A percentile compares a stretch with the other conserved stretches of the same genome.
phyloP scores from a whole-genome alignment of 2,797 vertebrate species.

The Orestias chungarensis region DNA sequence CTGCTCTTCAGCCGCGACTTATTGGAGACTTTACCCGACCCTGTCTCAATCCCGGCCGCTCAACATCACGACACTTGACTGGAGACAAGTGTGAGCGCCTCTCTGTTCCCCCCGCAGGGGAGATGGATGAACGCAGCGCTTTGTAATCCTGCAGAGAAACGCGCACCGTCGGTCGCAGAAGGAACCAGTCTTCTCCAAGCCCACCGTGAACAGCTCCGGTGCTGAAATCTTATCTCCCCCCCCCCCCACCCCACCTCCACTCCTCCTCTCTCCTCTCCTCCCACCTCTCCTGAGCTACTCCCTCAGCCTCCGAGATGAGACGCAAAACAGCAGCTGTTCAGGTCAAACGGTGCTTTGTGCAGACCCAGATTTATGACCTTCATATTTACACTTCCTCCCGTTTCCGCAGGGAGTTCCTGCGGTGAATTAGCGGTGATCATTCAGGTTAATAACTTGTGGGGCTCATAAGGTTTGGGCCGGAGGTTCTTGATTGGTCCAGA shows the following conservation, averaged over 20 bases:
- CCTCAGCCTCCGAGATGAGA: conserved; percentile 43
- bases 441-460: conserved; percentile 58
- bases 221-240: conserved; percentile 71
- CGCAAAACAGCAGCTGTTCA: conserved; percentile 23
- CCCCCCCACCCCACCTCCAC: background rate
- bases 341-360: conserved; percentile 35
- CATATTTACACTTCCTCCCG: conserved; percentile 16
- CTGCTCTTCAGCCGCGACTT: conserved; percentile 56
- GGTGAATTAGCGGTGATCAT: conserved; percentile 33
- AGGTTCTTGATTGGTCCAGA: conserved; percentile 59
- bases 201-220: conserved; percentile 80
- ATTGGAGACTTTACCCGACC: conserved; percentile 55
- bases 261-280: background rate
- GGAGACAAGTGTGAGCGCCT: conserved; percentile 49
- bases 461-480: conserved; percentile 12
- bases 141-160: conserved; percentile 41
- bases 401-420: conserved; percentile 2
- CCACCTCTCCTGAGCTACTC: conserved; percentile 44
- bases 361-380: conserved; percentile 44
- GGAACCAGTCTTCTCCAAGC: conserved; percentile 34
- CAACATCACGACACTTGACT: conserved; percentile 77
- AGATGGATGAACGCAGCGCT: conserved; percentile 45
- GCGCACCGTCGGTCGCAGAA: conserved; percentile 33
- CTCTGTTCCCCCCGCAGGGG: conserved; percentile 24
- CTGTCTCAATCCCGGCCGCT: conserved; percentile 66